phyloP scores from a whole-genome alignment of 2,888 invertebrate genomes.

The Lasioglossum calceatum region DNA sequence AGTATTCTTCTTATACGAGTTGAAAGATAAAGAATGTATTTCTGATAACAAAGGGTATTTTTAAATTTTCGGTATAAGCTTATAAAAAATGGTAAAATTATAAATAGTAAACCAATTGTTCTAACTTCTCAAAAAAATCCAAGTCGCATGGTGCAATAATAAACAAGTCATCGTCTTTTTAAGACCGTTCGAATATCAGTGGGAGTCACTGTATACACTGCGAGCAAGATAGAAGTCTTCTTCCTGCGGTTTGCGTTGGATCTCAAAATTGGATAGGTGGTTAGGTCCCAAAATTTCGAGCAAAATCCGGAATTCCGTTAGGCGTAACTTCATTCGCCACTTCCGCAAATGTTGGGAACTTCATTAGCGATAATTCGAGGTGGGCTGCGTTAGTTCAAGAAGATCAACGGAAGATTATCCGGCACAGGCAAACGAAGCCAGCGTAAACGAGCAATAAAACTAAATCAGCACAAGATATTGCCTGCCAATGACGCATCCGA shows the following conservation, averaged over 20 bases:
- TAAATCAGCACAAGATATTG: conserved; percentile 15
- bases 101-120: too few relatives aligned
- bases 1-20: too few relatives aligned
- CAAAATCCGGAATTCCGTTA: background rate
- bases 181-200: too few relatives aligned
- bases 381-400: background rate
- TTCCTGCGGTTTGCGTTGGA: background rate
- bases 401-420: background rate
- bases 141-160: too few relatives aligned
- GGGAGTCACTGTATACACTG: too few relatives aligned
- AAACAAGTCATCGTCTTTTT: too few relatives aligned
- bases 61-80: too few relatives aligned
- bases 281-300: background rate
- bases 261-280: background rate
- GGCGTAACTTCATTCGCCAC: background rate
- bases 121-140: too few relatives aligned
- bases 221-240: background rate
- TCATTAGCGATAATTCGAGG: conserved; percentile 3
- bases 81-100: too few relatives aligned
- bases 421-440: background rate
- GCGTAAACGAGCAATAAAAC: background rate
- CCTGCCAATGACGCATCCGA: conserved; percentile 3
- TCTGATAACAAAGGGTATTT: too few relatives aligned
- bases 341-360: background rate
- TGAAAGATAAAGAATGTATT: too few relatives aligned